These are phyloP conservation scores for Strix uralensis DNA, from an alignment of 2,113 vertebrate species.

Conservation along the genomic window DNA sequence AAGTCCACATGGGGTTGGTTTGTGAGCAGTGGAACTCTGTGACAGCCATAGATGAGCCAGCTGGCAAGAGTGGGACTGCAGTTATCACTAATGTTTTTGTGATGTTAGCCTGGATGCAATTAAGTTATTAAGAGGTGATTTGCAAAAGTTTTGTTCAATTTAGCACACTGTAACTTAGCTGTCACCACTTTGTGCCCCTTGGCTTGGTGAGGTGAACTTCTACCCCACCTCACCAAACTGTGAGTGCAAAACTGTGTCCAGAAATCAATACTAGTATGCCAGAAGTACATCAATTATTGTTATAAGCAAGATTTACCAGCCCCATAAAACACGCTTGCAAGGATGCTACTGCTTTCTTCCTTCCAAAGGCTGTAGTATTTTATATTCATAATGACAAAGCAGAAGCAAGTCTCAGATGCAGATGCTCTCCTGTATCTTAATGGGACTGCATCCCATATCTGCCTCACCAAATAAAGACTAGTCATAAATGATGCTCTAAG, in stretches of 20 bases:
- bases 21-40: neutral
- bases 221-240: neutral
- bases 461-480: neutral
- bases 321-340: neutral
- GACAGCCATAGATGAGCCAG: neutral
- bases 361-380: neutral
- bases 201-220: neutral
- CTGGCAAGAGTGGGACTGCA: neutral
- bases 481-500: neutral
- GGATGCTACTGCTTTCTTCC: neutral
- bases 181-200: neutral
- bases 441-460: neutral
- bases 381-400: slow-evolving; percentile 9
- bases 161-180: neutral
- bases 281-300: neutral
- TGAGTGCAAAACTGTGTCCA: neutral
- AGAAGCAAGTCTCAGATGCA: neutral
- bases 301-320: neutral
- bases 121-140: neutral
- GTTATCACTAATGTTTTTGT: neutral
- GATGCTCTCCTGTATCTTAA: neutral
- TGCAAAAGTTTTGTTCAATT: neutral
- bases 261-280: neutral
- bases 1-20: neutral
- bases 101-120: neutral